Percentiles rank a stretch among this genome's conserved stretches.
phyloP scores from a whole-genome alignment of 2,797 vertebrate species.

The Pagetopsis macropterus region DNA sequence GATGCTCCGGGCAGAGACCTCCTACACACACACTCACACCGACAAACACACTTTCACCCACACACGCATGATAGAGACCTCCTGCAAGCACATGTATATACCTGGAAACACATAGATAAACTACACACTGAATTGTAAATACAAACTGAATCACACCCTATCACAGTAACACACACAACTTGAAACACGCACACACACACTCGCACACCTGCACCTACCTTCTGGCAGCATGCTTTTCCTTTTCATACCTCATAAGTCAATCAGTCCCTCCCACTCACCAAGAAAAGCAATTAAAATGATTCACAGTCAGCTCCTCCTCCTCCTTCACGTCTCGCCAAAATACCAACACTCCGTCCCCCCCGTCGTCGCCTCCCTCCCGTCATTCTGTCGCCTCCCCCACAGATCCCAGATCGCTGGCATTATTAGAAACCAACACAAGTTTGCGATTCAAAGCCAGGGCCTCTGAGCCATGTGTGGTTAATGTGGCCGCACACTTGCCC shows the following conservation, averaged over 20 bases:
- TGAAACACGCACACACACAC: conserved; percentile 14
- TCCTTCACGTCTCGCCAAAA: conserved; percentile 11
- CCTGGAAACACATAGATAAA: not conserved
- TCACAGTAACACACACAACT: not conserved
- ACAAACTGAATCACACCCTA: not conserved
- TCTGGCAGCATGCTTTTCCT: conserved; percentile 47
- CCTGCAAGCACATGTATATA: not conserved
- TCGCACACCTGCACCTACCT: conserved; percentile 23
- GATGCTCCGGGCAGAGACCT: conserved; percentile 75
- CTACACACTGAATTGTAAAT: not conserved
- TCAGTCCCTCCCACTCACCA: conserved; percentile 57
- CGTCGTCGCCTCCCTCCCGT: not conserved
- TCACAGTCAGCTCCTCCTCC: conserved; percentile 27
- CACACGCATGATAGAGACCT: not conserved
- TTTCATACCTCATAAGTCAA: conserved; percentile 67
- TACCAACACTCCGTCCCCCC: not conserved
- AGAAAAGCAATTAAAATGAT: conserved; percentile 68
- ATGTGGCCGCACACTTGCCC: conserved; percentile 28
- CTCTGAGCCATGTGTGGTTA: conserved; percentile 28
- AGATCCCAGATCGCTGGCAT: conserved; percentile 32
- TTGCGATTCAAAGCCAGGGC: conserved; percentile 4
- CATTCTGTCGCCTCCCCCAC: conserved; percentile 17
- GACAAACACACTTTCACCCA: conserved; percentile 12
- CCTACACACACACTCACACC: conserved; percentile 37
- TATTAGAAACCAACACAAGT: conserved; percentile 46